Evolutionary conservation across 2,113 vertebrate genomes (phyloP).

Genomic region (Manacus vitellinus): DNA sequence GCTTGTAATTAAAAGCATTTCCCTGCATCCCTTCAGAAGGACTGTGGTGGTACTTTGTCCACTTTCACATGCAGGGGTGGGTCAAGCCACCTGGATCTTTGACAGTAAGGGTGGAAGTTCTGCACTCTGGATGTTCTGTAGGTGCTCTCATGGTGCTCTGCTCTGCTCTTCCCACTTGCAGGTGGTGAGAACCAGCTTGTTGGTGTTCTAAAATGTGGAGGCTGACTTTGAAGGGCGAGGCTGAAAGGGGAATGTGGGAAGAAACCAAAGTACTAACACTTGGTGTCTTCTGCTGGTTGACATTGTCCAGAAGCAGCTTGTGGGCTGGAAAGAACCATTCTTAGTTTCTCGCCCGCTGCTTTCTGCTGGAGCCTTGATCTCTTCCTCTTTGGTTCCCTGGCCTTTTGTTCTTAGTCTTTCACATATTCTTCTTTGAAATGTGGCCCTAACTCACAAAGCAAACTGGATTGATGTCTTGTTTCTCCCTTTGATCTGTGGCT

Average conservation of each 20-base stretch:
- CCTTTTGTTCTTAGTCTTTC: neutral
- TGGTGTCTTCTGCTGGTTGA: neutral
- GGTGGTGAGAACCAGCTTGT: neutral
- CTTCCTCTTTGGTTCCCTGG: neutral
- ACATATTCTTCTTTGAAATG: neutral
- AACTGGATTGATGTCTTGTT: neutral
- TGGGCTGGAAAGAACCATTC: neutral
- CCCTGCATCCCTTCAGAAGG: neutral
- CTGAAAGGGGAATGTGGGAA: neutral
- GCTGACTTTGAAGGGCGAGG: neutral
- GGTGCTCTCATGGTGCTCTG: neutral
- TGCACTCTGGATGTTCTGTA: neutral
- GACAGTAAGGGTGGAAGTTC: neutral
- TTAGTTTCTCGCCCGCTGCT: neutral
- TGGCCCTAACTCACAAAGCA: neutral
- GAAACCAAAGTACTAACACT: neutral
- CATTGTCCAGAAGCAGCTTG: neutral
- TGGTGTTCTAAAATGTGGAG: neutral
- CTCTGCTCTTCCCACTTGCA: neutral
- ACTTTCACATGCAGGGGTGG: fast-evolving
- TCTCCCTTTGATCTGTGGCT: neutral
- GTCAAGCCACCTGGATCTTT: neutral
- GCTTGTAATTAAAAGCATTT: constrained; percentile 30
- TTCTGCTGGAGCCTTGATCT: neutral
- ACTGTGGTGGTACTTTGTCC: neutral